phyloP scores from a whole-genome alignment of 2,113 vertebrate species.

The Lophura nycthemera region DNA sequence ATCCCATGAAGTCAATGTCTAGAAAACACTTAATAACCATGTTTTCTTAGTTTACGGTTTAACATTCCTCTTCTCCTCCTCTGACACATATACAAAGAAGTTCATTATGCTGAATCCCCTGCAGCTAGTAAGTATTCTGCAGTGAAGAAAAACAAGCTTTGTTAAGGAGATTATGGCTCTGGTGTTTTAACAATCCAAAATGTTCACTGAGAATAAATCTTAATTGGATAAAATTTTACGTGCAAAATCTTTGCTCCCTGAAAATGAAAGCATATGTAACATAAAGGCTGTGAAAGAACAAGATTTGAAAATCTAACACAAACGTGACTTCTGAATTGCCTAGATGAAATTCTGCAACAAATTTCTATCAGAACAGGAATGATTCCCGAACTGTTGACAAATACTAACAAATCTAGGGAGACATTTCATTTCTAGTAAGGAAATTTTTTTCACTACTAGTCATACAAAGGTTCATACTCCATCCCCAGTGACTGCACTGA shows the following conservation, averaged over 20 bases:
- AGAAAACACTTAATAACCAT: slow-evolving; percentile 40
- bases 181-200: not conserved
- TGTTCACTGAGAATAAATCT: not conserved
- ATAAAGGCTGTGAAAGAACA: not conserved
- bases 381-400: not conserved
- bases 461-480: not conserved
- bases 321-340: not conserved
- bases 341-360: not conserved
- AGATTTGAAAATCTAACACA: not conserved
- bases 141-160: slow-evolving; percentile 52
- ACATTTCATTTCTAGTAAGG: not conserved
- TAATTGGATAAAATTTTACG: not conserved
- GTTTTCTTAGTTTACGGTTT: slow-evolving; percentile 29
- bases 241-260: not conserved
- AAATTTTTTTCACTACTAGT: not conserved
- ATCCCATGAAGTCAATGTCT: not conserved
- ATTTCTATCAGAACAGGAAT: not conserved
- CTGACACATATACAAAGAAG: slow-evolving; percentile 44
- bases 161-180: slow-evolving; percentile 20
- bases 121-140: not conserved
- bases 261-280: not conserved
- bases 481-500: not conserved
- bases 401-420: not conserved
- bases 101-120: slow-evolving; percentile 43
- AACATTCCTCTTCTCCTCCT: slow-evolving; percentile 1